phyloP scores from a whole-genome alignment of 1,140 invertebrate species.

The Lepidurus apus region DNA sequence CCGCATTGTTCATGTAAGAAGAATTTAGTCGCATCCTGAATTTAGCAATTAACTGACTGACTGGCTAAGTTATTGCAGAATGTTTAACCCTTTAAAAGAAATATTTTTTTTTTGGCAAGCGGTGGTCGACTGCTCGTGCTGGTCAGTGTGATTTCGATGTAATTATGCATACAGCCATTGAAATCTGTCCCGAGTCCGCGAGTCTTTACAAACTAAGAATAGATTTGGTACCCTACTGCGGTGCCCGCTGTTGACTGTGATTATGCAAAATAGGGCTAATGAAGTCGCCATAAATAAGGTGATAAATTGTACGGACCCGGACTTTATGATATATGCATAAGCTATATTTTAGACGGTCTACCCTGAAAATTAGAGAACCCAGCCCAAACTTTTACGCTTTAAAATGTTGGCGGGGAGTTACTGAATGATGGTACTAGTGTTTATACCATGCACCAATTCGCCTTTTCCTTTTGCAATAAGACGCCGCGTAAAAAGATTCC shows the following conservation, averaged over 20 bases:
- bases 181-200: neutral
- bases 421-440: neutral
- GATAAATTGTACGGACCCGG: neutral
- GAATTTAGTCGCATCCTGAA: no score
- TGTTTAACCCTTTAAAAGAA: no score
- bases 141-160: no score
- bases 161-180: no score
- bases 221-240: slow-evolving; percentile 2
- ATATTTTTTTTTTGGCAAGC: no score
- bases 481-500: no score
- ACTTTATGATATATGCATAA: neutral
- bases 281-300: slow-evolving; percentile 9
- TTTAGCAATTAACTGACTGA: no score
- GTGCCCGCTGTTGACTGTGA: slow-evolving; percentile 5
- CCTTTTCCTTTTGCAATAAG: no score
- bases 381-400: neutral
- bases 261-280: slow-evolving; percentile 22
- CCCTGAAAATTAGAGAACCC: slow-evolving; percentile 2
- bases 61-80: no score
- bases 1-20: no score
- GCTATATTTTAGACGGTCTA: neutral
- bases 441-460: no score
- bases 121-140: no score
- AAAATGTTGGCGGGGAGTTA: neutral
- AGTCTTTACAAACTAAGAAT: neutral